Conservation (phyloP, 2,888 invertebrate species). For the Lasiommata megera region DNA sequence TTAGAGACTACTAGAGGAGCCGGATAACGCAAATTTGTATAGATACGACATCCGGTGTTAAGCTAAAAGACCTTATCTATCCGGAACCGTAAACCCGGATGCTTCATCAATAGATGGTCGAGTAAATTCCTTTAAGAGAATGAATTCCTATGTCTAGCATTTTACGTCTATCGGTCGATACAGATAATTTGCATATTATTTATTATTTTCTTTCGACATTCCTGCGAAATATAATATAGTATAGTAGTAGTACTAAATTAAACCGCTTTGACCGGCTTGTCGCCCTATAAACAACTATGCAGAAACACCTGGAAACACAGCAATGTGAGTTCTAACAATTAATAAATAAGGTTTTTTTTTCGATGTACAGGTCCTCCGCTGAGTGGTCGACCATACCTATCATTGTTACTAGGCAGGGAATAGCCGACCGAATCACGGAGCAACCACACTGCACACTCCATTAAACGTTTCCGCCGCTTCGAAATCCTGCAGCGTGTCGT, state of each 20-base stretch:
- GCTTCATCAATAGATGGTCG: no score
- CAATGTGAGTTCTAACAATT: slow-evolving; percentile 7
- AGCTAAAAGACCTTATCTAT: no score
- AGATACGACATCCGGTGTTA: no score
- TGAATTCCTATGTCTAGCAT: no score
- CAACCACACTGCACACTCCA: slow-evolving; percentile 6
- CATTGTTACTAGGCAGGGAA: slow-evolving; percentile 47
- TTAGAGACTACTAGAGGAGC: no score
- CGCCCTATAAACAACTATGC: slow-evolving; percentile 42
- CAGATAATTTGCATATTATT: not conserved
- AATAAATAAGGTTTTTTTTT: slow-evolving; percentile 10
- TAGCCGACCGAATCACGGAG: slow-evolving; percentile 38
- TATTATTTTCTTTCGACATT: slow-evolving; percentile 17
- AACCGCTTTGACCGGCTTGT: slow-evolving; percentile 42
- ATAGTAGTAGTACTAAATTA: slow-evolving; percentile 32
- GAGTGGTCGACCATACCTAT: slow-evolving; percentile 11
- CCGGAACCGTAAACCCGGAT: no score
- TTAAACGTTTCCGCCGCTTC: slow-evolving; percentile 7
- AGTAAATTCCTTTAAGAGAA: no score
- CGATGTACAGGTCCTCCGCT: not conserved
- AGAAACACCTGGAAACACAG: not conserved
- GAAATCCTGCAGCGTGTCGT: slow-evolving; percentile 34
- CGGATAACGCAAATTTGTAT: no score
- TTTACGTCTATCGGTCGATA: no score
- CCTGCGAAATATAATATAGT: slow-evolving; percentile 25